Evolutionary conservation across 2,797 vertebrate genomes (phyloP), one percentile per base, ranked within the genome.

Genomic region (Chanos chanos): DNA sequence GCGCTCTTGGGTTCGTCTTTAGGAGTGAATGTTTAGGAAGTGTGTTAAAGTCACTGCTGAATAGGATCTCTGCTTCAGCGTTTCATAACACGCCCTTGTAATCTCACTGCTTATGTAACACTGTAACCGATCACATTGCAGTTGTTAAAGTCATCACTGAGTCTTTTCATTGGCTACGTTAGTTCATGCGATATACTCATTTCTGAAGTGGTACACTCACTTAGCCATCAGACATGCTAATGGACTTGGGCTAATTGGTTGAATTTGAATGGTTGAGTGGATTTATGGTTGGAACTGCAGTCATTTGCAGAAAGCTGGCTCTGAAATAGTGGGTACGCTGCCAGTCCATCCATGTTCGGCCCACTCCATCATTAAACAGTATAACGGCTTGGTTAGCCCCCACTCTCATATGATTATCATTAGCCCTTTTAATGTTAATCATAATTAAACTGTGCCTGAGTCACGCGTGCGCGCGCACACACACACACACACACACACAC

Each of bases 331-430:
- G 44, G 49, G 7, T 52, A 65, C 54, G 74, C 66, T 68, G 70
- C 64, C 71, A 71, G 64, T 76, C 64, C 57, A 76, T 73, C 64
- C 76, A 74, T 41, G 51, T 68, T 56, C 56, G 70, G 49, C 48
- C 22, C 45, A 51, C 15, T 5, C 15, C 25, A 22, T 65, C 52
- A 73, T 68, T 61, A 70, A 61, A 16, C 62, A 44, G 52, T 60
- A 43, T 67, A 62, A 41, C 47, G 34, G 30, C 64, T 68, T 61
- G 15, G 47, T 55, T 63, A 66, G 61, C 63, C 48, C 37, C 53
- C 13, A 39, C 45, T 45, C 44, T 54, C 25, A 52, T 58, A 61
- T 55, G 59, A 39, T 36, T 47, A 61, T 57, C 50, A 55, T 56
- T 64, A 64, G 55, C 54, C 59, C 22, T 61, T 58, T 74, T 68